phyloP scores from a whole-genome alignment of 2,888 invertebrate genomes.

The Sinhomidia bicolor region DNA sequence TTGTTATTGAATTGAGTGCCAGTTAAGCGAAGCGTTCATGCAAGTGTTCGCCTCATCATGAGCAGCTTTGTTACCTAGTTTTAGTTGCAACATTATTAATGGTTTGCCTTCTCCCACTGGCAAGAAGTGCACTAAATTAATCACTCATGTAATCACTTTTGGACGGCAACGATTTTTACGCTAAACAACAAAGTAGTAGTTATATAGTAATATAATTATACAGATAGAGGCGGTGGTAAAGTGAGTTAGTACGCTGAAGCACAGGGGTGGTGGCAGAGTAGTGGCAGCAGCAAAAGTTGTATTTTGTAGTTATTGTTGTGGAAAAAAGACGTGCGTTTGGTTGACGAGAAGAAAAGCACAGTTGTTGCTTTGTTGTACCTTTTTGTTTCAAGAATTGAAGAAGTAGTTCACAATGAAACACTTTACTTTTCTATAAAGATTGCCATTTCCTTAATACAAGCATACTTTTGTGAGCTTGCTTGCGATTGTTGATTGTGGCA shows the following conservation, averaged over 20 bases:
- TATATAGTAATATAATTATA: no score
- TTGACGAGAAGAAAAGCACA: constrained; percentile 9
- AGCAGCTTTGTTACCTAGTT: constrained; percentile 37
- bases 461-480: no score
- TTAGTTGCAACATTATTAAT: constrained; percentile 21
- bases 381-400: constrained; percentile 37
- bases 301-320: neutral
- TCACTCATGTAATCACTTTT: constrained; percentile 35
- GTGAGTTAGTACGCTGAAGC: neutral
- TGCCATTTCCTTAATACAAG: neutral
- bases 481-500: neutral
- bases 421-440: neutral
- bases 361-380: constrained; percentile 3
- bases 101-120: neutral
- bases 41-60: neutral
- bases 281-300: no score
- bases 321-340: neutral
- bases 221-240: neutral
- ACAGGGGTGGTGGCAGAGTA: neutral
- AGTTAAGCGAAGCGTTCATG: neutral
- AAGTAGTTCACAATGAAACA: constrained; percentile 55
- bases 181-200: neutral
- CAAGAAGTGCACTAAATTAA: constrained; percentile 25
- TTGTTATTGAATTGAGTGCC: neutral
- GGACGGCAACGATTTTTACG: constrained; percentile 1